Base-by-base conservation (phyloP, 2,888 invertebrate species). In the Tholera decimalis region DNA sequence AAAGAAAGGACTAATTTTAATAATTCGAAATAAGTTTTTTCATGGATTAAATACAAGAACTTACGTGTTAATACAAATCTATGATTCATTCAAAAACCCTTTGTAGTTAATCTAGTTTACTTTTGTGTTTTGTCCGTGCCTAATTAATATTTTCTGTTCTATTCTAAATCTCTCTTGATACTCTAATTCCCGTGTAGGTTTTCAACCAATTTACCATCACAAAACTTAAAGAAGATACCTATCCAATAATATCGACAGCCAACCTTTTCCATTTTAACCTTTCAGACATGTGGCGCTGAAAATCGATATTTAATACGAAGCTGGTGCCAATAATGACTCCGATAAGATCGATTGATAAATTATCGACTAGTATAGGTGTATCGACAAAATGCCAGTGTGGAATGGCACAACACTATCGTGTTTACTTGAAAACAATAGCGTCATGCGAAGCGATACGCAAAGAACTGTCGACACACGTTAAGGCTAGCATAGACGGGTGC, bases 281-380 rank as follows among this genome's bases (percentile, higher is more conserved):
- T 46, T 30, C 11, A 18, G 0, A 20, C 6, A 46, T 30, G 26
- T n/a, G 18, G 15, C n/a, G n/a, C 28, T 33, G 8, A 13, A 28
- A 58, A 66, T 41, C 33, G 5, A 68, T 68, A 64, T 8, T 20
- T 44, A 22, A 64, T 7, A 35, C 22, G 11, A 28, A 58, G 7
- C 13, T 44, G 18, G 15, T 6, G 22, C 2, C 15, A 58, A 35
- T 28, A 47, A 28, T 39, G 37, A 26, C 9, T 30, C 26, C 13
- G 22, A 28, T 69, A 58, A 15, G 15, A 58, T 57, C 26, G 33
- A 68, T 22, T 22, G 26, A 4, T 8, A 26, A 11, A 46, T 56
- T 26, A 39, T 39, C 9, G 15, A 11, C 30, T 11, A 15, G n/a
- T 37, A 0, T 53, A 26, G n/a, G 8, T 7, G 28, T 30, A 26